Percentiles rank a stretch among this genome's conserved stretches.
phyloP scores from a whole-genome alignment of 2,797 vertebrate genomes.

The Enteromius anoplus region DNA sequence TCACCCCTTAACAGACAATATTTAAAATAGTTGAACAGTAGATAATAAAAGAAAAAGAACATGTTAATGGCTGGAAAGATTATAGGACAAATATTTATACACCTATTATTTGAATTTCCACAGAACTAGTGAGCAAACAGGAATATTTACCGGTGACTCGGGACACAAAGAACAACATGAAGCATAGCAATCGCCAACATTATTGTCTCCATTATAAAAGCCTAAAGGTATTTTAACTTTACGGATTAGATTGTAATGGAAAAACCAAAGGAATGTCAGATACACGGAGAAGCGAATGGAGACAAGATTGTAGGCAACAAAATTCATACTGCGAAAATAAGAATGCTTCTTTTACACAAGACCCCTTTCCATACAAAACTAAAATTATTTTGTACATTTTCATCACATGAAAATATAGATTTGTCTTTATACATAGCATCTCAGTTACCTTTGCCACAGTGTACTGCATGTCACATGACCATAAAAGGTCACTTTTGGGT shows the following conservation, averaged over 20 bases:
- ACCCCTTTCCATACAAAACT: constrained; percentile 67
- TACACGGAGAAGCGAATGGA: not conserved
- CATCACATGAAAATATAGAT: constrained; percentile 66
- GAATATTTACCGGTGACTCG: constrained; percentile 40
- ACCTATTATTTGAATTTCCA: constrained; percentile 30
- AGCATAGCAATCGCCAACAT: constrained; percentile 50
- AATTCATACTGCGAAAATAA: constrained; percentile 50
- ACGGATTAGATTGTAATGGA: constrained; percentile 46
- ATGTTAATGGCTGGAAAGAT: not conserved
- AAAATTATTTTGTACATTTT: constrained; percentile 59
- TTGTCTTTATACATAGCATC: constrained; percentile 61
- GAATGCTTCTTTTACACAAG: constrained; percentile 53
- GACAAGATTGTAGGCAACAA: constrained; percentile 43
- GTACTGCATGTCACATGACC: constrained; percentile 40
- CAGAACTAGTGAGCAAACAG: constrained; percentile 41
- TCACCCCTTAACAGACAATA: constrained; percentile 20
- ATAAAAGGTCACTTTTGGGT: not conserved
- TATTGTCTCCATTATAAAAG: constrained; percentile 34
- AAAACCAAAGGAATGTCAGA: constrained; percentile 32
- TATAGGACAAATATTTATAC: constrained; percentile 28
- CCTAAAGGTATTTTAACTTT: constrained; percentile 17
- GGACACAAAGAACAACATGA: constrained; percentile 46
- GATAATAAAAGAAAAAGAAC: constrained; percentile 1
- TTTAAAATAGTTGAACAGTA: constrained; percentile 21
- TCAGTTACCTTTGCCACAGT: constrained; percentile 55